Conservation (phyloP, 2,113 vertebrate species). For the Numenius arquata region DNA sequence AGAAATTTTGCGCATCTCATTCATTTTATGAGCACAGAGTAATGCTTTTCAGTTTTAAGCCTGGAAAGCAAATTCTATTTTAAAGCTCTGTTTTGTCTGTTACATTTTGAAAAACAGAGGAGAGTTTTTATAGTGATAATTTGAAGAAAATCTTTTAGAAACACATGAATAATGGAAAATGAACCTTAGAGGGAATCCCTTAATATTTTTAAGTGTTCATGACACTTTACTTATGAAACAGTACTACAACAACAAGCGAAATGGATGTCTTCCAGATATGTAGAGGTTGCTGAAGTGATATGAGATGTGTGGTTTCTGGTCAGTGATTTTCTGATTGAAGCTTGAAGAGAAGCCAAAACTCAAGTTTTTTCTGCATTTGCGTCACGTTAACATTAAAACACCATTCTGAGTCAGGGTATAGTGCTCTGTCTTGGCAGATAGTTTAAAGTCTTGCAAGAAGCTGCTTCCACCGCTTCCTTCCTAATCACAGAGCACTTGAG, state of each 20-base stretch:
- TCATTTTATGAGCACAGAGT: neutral
- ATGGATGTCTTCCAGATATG: neutral
- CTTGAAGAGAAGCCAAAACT: neutral
- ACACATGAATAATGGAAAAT: neutral
- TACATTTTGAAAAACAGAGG: neutral
- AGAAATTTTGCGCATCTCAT: neutral
- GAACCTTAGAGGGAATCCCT: neutral
- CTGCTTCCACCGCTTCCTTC: neutral
- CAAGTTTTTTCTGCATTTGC: neutral
- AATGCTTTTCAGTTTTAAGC: neutral
- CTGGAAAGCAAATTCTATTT: neutral
- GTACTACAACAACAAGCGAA: neutral
- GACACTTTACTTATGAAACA: neutral
- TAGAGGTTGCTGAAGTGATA: neutral
- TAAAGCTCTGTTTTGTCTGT: neutral
- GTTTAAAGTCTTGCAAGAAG: neutral
- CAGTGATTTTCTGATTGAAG: neutral
- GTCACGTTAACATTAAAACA: neutral
- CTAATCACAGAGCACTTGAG: neutral
- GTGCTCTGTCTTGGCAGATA: neutral
- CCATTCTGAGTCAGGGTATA: neutral
- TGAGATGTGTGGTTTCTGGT: neutral
- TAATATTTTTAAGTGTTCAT: neutral
- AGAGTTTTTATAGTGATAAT: neutral
- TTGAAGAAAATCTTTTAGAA: neutral